phyloP scores from a whole-genome alignment of 2,888 invertebrate genomes.

The Megaustenia siamemsis region DNA sequence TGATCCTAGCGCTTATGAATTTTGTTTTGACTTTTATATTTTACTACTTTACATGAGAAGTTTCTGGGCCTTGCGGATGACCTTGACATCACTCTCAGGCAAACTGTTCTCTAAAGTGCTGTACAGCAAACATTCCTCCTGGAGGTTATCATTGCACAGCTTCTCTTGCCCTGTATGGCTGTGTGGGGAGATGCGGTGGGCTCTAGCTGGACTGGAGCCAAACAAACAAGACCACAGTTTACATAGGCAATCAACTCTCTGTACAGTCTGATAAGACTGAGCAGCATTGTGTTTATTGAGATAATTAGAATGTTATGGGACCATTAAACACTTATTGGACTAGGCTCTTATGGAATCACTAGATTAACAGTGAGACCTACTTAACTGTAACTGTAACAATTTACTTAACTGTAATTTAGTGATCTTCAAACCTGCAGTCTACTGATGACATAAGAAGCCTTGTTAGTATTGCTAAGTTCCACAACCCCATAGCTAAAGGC shows the following conservation, averaged over 20 bases:
- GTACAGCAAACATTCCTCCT: slow-evolving; percentile 58
- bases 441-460: no score
- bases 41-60: slow-evolving; percentile 73
- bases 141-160: slow-evolving; percentile 49
- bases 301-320: no score
- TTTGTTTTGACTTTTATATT: not conserved
- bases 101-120: slow-evolving; percentile 63
- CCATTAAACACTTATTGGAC: no score
- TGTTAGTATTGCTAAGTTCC: no score
- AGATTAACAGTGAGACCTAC: no score
- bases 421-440: no score
- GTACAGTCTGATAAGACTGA: no score
- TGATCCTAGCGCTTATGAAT: not conserved
- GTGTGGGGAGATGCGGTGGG: not conserved
- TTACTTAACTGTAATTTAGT: no score
- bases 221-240: slow-evolving; percentile 40
- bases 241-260: not conserved
- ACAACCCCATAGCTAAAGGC: no score
- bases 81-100: slow-evolving; percentile 70
- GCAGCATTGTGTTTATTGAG: not conserved
- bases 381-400: no score
- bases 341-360: no score
- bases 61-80: slow-evolving; percentile 73
- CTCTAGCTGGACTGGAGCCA: slow-evolving; percentile 13
- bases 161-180: not conserved